These are phyloP conservation scores for Halcyon chelicuti DNA, from an alignment of 2,797 vertebrate species.

Conservation along the genomic window DNA sequence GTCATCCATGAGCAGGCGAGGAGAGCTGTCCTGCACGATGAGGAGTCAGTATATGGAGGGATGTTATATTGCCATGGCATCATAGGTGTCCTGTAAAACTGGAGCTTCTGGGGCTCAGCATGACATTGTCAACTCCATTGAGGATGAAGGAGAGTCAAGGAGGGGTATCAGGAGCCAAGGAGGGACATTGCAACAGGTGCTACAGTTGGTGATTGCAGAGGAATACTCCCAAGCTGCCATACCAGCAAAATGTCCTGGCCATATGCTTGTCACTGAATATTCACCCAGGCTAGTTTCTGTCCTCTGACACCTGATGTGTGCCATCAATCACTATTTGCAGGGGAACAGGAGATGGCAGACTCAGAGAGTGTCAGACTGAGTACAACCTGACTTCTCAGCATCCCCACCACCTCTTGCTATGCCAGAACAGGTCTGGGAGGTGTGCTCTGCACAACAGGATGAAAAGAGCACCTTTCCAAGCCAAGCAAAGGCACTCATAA, in stretches of 20 bases:
- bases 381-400: not conserved
- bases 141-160: not conserved
- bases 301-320: not conserved
- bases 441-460: rapidly evolving
- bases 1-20: rapidly evolving
- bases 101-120: not conserved
- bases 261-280: not conserved
- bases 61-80: not conserved
- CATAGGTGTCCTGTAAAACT: rapidly evolving
- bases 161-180: not conserved
- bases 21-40: not conserved
- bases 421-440: not conserved
- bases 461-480: not conserved
- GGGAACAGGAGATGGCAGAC: not conserved
- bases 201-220: not conserved
- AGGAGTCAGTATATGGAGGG: rapidly evolving
- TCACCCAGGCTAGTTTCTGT: not conserved
- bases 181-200: not conserved
- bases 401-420: not conserved
- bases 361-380: not conserved
- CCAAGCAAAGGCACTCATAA: not conserved
- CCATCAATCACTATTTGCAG: not conserved
- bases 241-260: rapidly evolving
- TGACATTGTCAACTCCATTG: not conserved
- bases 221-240: not conserved